Evolutionary conservation across 2,113 vertebrate genomes (phyloP), one percentile per base, ranked within the genome.

Genomic region (Lipophrys pholis): DNA sequence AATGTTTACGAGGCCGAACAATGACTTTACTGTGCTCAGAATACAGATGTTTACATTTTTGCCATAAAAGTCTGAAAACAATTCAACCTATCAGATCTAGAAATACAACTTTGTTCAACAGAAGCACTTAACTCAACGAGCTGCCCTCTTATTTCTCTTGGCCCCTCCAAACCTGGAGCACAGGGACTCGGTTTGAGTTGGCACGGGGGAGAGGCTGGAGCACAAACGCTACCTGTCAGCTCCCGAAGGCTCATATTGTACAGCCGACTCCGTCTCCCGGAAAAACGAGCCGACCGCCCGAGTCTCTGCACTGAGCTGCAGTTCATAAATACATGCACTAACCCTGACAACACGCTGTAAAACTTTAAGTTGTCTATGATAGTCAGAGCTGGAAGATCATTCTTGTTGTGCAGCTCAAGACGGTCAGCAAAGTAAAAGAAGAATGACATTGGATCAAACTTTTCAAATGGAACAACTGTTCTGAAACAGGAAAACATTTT

Each of bases 201-300:
- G 84, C 87, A 64, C 11, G 0, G 12, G n/a, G 17, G 71, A 75
- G 73, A 65, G 42, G 78, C 63, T 80, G 76, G 72, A 88, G 78
- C 69, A 71, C 81, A 86, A 88, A 86, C 67, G 38, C 63, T 85
- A 88, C 82, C 82, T 87, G 86, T 87, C 84, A 87, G 79, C 71
- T 85, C 73, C 66, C 68, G 74, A 73, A 83, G 79, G 21, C 71
- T 79, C 35, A 0, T 49, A 68, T 80, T 62, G 6, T 51, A 63
- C 76, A 11, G 68, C 63, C 30, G 74, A 73, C 58, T 50, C 64
- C 10, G 15, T 70, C 56, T 71, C 62, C 43, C 7, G 14, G 48
- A 79, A 80, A 84, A 71, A 55, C 55, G 60, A 21, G 21, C 21
- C 17, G 41, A 36, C 55, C 55, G 51, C 39, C 58, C 3, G 21